Conservation (phyloP, 2,113 vertebrate genomes). For the Dromaius novaehollandiae region DNA sequence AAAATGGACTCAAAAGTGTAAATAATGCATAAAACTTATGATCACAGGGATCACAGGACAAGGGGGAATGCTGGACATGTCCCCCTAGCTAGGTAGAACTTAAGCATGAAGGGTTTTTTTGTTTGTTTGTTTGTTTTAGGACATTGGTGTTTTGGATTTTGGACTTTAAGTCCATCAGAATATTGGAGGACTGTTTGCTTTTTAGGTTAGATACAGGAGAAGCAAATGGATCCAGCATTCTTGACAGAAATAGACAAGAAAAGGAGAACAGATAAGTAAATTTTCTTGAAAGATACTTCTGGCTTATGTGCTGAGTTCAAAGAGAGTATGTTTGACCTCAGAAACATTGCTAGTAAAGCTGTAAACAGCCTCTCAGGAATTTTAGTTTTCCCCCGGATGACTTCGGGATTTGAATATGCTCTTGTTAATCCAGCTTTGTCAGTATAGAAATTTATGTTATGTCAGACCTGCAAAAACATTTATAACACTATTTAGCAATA, state of each 20-base stretch:
- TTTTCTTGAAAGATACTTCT: neutral
- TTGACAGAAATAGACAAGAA: neutral
- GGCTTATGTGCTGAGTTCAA: neutral
- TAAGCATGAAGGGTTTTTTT: neutral
- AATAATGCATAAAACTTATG: no score
- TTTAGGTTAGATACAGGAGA: neutral
- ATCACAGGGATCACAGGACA: no score
- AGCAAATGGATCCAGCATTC: neutral
- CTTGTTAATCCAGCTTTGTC: neutral
- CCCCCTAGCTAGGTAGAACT: neutral
- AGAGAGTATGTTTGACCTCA: no score
- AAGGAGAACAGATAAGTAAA: neutral
- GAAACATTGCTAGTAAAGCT: neutral
- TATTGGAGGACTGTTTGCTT: neutral
- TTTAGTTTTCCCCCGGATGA: neutral
- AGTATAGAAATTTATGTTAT: neutral
- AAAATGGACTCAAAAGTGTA: no score
- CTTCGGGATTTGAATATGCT: neutral
- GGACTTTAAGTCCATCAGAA: neutral
- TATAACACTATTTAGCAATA: neutral
- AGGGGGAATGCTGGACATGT: neutral
- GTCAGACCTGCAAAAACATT: neutral
- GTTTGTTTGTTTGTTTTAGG: neutral
- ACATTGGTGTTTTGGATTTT: neutral
- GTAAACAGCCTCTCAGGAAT: neutral